Conservation (phyloP, 2,797 vertebrate genomes). For the Myioborus miniatus region DNA sequence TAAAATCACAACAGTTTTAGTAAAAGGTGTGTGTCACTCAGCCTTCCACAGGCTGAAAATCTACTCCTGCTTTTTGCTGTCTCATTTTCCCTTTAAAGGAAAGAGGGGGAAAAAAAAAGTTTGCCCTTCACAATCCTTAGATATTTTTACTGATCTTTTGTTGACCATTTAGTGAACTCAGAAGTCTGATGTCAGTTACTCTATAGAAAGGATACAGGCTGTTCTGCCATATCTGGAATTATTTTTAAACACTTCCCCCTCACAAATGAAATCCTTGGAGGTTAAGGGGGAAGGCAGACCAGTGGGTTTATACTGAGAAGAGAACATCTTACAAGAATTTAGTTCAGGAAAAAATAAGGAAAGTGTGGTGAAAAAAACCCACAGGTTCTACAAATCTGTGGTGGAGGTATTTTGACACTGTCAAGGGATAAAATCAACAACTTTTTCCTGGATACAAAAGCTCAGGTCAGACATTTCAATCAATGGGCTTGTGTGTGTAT, state of each 20-base stretch:
- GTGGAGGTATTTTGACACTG: constrained; percentile 1
- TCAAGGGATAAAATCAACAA: background rate
- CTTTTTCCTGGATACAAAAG: constrained; percentile 6
- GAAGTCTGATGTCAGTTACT: constrained; percentile 53
- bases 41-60: background rate
- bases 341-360: constrained; percentile 59
- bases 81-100: constrained; percentile 42
- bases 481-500: rapidly evolving
- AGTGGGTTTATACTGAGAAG: background rate
- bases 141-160: constrained; percentile 44
- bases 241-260: constrained; percentile 62
- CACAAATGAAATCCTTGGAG: constrained; percentile 27
- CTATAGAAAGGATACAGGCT: constrained; percentile 60
- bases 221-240: constrained; percentile 26
- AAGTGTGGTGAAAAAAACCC: background rate
- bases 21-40: background rate
- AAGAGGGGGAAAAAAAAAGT: background rate
- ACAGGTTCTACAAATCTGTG: background rate
- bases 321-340: background rate
- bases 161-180: constrained; percentile 64
- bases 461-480: background rate
- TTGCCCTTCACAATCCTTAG: constrained; percentile 9
- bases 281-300: constrained; percentile 16
- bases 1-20: background rate
- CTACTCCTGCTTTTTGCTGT: background rate